A percentile compares a stretch with the other conserved stretches of the same genome.
phyloP scores from a whole-genome alignment of 1,140 invertebrate genomes.

The Temnothorax longispinosus region DNA sequence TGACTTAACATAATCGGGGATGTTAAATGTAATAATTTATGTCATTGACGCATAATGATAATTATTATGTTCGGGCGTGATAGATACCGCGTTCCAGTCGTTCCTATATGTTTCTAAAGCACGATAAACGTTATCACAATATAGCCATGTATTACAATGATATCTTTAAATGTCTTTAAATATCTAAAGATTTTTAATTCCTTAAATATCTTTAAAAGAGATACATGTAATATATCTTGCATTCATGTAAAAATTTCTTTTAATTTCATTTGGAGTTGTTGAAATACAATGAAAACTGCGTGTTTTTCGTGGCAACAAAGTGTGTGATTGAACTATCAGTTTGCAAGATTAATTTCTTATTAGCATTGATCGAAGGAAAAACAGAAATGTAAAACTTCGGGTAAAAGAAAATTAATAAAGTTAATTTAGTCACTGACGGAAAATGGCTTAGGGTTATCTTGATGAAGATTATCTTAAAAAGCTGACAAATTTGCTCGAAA shows the following conservation, averaged over 20 bases:
- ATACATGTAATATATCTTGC: not conserved
- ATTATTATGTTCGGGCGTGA: not conserved
- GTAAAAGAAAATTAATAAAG: not conserved
- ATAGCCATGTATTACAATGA: too few relatives aligned
- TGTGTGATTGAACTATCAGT: not conserved
- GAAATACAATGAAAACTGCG: not conserved
- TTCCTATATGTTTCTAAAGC: slow-evolving; percentile 3
- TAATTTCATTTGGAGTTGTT: not conserved
- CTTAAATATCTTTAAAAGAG: not conserved
- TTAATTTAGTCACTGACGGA: not conserved
- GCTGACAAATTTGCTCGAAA: slow-evolving; percentile 9
- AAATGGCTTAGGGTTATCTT: not conserved
- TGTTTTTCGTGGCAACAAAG: not conserved
- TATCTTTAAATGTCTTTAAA: not conserved
- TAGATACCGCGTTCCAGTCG: not conserved
- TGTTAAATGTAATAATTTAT: not conserved
- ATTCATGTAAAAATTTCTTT: not conserved
- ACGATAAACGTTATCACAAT: not conserved
- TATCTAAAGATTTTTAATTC: not conserved
- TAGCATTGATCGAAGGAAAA: not conserved
- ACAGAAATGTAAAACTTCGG: slow-evolving; percentile 1
- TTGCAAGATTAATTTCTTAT: not conserved
- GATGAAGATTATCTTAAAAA: not conserved
- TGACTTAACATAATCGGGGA: not conserved
- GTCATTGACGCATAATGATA: not conserved